These are phyloP conservation scores for Drosophila dunni DNA, from an alignment of 1,140 invertebrate genomes.

Conservation along the genomic window DNA sequence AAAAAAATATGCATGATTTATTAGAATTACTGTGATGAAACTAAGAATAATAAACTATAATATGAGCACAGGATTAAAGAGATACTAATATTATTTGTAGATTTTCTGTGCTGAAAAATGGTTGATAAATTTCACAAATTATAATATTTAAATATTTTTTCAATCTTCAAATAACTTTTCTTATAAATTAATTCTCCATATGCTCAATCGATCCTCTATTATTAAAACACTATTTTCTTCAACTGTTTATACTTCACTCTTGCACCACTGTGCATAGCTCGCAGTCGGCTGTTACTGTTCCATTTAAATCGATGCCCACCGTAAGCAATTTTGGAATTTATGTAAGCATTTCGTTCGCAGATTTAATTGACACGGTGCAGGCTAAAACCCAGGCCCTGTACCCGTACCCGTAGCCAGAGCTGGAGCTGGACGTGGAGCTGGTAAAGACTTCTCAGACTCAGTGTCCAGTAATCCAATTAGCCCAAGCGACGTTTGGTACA, in stretches of 20 bases:
- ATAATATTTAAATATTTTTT: no score
- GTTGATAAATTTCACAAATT: no score
- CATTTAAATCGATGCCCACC: slow-evolving; percentile 81
- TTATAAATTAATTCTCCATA: no score
- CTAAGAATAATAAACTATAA: no score
- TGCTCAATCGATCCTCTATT: neutral
- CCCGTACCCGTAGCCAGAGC: neutral
- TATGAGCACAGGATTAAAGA: no score
- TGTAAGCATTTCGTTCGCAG: slow-evolving; percentile 81
- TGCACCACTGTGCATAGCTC: slow-evolving; percentile 3
- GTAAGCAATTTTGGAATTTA: slow-evolving; percentile 82
- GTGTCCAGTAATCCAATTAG: slow-evolving; percentile 74
- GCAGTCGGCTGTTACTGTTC: slow-evolving; percentile 37
- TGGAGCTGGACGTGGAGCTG: neutral
- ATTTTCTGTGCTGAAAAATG: no score
- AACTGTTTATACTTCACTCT: neutral
- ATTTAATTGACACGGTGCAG: slow-evolving; percentile 76
- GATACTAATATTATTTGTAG: no score
- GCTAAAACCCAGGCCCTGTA: slow-evolving; percentile 25
- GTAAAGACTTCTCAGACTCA: neutral
- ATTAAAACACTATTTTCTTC: neutral
- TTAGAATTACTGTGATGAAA: no score
- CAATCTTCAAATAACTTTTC: no score
- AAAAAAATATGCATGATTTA: no score
- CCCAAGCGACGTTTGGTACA: slow-evolving; percentile 76